phyloP scores from a whole-genome alignment of 2,888 invertebrate genomes.

The Euproctis similis region DNA sequence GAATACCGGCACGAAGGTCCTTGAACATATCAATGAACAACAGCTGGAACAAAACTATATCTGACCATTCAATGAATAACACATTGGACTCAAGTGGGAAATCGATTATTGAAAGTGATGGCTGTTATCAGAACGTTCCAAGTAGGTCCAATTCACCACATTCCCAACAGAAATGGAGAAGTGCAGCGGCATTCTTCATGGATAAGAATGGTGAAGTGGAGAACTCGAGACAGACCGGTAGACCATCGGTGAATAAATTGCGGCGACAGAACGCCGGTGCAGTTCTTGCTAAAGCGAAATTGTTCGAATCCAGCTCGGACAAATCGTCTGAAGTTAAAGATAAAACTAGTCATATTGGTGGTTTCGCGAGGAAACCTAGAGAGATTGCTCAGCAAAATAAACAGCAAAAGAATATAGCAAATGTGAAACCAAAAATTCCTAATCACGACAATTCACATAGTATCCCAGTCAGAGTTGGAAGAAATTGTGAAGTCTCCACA shows the following conservation, averaged over 20 bases:
- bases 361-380: conserved; percentile 64
- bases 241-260: conserved; percentile 83
- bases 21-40: conserved; percentile 45
- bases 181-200: conserved; percentile 73
- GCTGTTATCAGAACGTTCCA: conserved; percentile 40
- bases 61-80: conserved; percentile 47
- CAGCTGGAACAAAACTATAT: conserved; percentile 43
- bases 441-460: conserved; percentile 27
- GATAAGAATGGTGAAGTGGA: conserved; percentile 63
- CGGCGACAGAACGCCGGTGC: conserved; percentile 86
- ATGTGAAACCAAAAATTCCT: conserved; percentile 44
- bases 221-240: conserved; percentile 68
- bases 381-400: conserved; percentile 41
- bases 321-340: conserved; percentile 60
- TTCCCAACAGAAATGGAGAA: conserved; percentile 67
- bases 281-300: conserved; percentile 85
- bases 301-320: conserved; percentile 79
- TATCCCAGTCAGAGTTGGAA: conserved; percentile 28
- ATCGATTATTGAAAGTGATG: conserved; percentile 33
- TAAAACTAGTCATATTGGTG: conserved; percentile 37
- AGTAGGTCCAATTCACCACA: conserved; percentile 39
- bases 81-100: conserved; percentile 41
- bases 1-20: conserved; percentile 50
- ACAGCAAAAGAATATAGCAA: conserved; percentile 37
- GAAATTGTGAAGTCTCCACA: conserved; percentile 23